Evolutionary conservation across 30 jellyfish, hydroid and myxozoan genomes (phyloP), one percentile per base, ranked within the genome.

Genomic region (Aurelia aurita): DNA sequence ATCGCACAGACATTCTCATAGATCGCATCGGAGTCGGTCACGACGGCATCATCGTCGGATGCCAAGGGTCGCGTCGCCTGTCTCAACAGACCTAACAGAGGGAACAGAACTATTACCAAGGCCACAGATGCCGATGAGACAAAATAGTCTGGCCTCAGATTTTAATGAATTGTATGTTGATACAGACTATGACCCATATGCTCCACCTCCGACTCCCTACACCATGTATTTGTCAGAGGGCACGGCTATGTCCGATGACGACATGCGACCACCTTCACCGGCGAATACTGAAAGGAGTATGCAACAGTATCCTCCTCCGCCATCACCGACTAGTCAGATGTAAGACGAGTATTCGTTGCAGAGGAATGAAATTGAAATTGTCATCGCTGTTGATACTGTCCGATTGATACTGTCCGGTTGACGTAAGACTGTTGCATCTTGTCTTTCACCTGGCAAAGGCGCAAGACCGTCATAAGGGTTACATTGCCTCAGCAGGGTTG

Each of bases 261-360:
- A 93, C 29, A 79, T 89, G 25, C 89, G 96, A 19, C 96, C 98
- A 16, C 92, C 96, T 10, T 84, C 98, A 62, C 93, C 96, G 54
- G 79, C 98, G 0, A 92, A 70, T 18, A 83, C 98, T 11, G 96
- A 74, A 25, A 44, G 87, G 66, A 85, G 98, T 69, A 26, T 86
- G 21, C 96, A 90, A 21, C 98, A 81, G 77, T 93, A 77, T 55
- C 97, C 98, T 0, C 98, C 98, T 29, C 98, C 98, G n/a, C 98
- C 98, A 27, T 93, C 98, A 15, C 98, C 98, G 6, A 88, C 97
- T 22, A 93, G 98, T 74, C 97, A 93, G 80, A 84, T 93, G 79
- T 88, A 39, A 81, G 35, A 35, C 1, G 39, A 11, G 32, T 10
- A 25, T 69, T 39, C 9, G 51, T 39, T 8, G 16, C 15, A 5